phyloP scores from a whole-genome alignment of 2,113 vertebrate species.

The Ptilorrhoa leucosticta region DNA sequence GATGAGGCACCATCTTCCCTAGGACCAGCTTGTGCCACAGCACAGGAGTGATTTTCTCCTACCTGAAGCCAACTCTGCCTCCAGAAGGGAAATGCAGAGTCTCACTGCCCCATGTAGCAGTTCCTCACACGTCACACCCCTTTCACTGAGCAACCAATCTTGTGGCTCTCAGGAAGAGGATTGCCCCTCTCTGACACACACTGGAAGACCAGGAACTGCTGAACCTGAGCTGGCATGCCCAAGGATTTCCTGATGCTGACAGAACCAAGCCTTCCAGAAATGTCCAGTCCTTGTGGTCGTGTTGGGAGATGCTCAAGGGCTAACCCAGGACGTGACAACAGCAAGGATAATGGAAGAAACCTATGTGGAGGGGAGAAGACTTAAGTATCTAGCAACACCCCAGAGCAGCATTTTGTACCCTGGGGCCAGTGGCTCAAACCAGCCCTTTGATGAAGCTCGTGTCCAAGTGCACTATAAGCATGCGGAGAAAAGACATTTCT shows the following conservation, averaged over 20 bases:
- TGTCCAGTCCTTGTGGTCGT: not conserved
- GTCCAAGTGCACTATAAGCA: slow-evolving; percentile 90
- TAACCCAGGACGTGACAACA: not conserved
- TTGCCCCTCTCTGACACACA: not conserved
- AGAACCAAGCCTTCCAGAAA: not conserved
- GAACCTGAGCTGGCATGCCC: not conserved
- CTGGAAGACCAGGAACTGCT: not conserved
- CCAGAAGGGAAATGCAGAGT: not conserved
- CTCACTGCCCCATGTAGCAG: not conserved
- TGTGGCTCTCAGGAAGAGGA: not conserved
- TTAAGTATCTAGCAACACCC: not conserved
- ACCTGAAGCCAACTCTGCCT: not conserved
- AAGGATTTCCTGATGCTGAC: not conserved
- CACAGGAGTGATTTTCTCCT: not conserved
- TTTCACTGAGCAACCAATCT: not conserved
- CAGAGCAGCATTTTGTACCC: not conserved
- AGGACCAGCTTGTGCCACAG: not conserved
- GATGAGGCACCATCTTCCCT: not conserved
- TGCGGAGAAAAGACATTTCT: slow-evolving; percentile 89
- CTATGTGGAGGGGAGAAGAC: not conserved
- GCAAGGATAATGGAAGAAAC: not conserved
- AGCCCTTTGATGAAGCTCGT: slow-evolving; percentile 83
- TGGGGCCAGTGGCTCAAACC: slow-evolving; percentile 62
- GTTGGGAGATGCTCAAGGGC: not conserved
- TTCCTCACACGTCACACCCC: not conserved